These are phyloP conservation scores for Lethrus apterus DNA, from an alignment of 1,140 invertebrate species.

Conservation along the genomic window DNA sequence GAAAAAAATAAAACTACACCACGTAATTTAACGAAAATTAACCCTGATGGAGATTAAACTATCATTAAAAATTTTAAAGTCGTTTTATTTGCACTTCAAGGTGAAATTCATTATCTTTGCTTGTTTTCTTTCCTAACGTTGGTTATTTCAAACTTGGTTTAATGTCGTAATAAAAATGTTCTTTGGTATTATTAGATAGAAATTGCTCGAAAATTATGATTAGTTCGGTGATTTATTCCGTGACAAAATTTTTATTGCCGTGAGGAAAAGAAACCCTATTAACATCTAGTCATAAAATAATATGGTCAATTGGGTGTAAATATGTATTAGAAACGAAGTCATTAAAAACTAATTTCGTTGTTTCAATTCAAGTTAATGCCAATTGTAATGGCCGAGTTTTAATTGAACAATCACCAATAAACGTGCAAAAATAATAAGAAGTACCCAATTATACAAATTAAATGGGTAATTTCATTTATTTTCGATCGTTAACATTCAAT, in stretches of 20 bases:
- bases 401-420: background rate
- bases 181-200: background rate
- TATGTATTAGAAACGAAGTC: no score
- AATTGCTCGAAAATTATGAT: background rate
- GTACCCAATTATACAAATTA: conserved; percentile 8
- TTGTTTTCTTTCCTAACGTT: background rate
- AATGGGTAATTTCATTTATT: background rate
- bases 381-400: background rate
- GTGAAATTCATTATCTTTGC: no score
- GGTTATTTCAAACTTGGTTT: conserved; percentile 6
- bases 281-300: no score
- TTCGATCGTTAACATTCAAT: conserved; percentile 1
- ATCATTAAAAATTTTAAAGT: no score
- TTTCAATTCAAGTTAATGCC: no score
- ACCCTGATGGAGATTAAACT: conserved; percentile 18
- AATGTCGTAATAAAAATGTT: conserved; percentile 5
- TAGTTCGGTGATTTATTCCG: background rate
- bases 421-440: conserved; percentile 9
- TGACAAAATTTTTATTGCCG: background rate
- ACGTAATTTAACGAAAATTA: conserved; percentile 17
- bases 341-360: no score
- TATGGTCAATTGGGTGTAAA: no score
- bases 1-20: conserved; percentile 17
- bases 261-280: no score
- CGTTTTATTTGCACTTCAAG: no score